Base-by-base conservation (phyloP, 2,797 vertebrate species). In the Fundulus diaphanus region DNA sequence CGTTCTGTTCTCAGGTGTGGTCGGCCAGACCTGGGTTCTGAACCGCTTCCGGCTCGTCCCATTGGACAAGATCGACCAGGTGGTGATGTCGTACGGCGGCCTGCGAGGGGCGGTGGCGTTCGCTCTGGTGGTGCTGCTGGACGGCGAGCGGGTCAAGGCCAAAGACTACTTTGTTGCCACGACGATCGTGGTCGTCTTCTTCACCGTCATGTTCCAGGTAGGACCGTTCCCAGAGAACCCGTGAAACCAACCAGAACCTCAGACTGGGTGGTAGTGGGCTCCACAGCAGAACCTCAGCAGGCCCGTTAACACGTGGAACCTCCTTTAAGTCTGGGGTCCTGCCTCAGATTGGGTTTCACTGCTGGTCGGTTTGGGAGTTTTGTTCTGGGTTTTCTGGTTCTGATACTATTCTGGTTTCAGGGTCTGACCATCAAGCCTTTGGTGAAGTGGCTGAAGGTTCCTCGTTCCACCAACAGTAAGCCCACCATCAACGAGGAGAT, bases 151-250 rank as follows among this genome's bases (percentile, higher is more conserved):
- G 3, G 97, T 98, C 88, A 96, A 96, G 86, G 97, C 97, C 82
- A 99, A 98, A 86, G 97, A 98, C 85, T 98, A 98, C 90, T 99
- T 99, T 81, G 97, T 99, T 13, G 97, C 98, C 42, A 98, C 98
- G 0, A 98, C 98, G 15, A 98, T 99, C 0, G 95, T 98, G 72
- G 97, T 98, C 16, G 95, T 99, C 77, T 98, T 99, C 94, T 99
- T 98, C 95, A 99, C 97, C 0, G 97, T 99, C 88, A 98, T 99
- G 82, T 96, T 98, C 88, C 97, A 99, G 97, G 98, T 99, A 82
- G 16, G 72, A 76, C 16, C 0, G 1, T n/a, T n/a, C n/a, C n/a
- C n/a, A n/a, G n/a, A n/a, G n/a, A n/a, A n/a, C n/a, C 13, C 3
- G 29, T 35, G 29, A 33, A 61, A 29, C 56, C 27, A 29, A n/a